Base-by-base conservation (phyloP, 1,140 invertebrate species). In the Ladona fulva region DNA sequence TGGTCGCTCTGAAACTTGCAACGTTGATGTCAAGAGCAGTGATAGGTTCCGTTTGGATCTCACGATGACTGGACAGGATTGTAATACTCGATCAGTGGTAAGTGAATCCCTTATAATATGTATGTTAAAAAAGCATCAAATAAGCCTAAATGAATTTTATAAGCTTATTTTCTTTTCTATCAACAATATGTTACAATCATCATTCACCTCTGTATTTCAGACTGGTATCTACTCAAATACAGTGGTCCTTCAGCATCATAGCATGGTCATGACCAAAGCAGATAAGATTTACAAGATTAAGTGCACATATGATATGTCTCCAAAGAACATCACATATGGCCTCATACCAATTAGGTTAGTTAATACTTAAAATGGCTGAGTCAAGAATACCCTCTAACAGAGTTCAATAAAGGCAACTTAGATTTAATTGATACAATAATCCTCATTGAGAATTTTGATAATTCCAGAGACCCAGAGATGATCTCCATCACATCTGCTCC, bases 251-350 rank as follows among this genome's bases (percentile, higher is more conserved):
- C 96, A 97, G 86, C 95, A 97, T 83, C 95, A 97, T 86, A 97
- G 95, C 82, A 95, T 97, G 10, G 95, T 97, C 1, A 96, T 97
- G 94, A 97, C 95, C 14, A 97, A 97, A 86, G 95, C 95, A 0
- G 96, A 97, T 84, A 97, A 97, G 84, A 97, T 97, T 81, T 97
- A 97, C 89, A 97, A 97, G 86, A 94, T 97, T 44, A 95, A 97
- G 83, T 97, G 96, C 83, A 97, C 95, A 0, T 97, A 97, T 83
- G 96, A 97, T 85, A 97, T 97, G 92, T 95, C 94, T 76, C 96
- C 95, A 0, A 95, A 96, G 88, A 97, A 97, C 84, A 96, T 97
- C 79, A 97, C 95, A 12, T 97, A 97, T 86, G 95, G 95, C 86
- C 97, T 97, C 95, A 95, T 97, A 92, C 95, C 95, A 77, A 96